A percentile compares a stretch with the other conserved stretches of the same genome.
Evolutionary conservation across 2,888 invertebrate genomes (phyloP).

Genomic region (Andrena hattorfiana): DNA sequence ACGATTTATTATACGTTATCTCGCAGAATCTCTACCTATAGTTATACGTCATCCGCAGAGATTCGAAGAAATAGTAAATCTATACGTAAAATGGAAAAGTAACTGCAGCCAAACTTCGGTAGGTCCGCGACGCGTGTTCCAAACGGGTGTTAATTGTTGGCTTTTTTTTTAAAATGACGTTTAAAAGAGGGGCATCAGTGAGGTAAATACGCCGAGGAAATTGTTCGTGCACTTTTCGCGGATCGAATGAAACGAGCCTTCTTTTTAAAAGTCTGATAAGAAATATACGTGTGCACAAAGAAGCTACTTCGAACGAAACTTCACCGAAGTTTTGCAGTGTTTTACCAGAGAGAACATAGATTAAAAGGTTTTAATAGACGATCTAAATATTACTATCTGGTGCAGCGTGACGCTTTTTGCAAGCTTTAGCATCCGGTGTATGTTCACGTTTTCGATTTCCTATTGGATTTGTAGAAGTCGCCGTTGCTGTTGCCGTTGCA

Average conservation of each 20-base stretch:
- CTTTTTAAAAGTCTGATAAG: background rate
- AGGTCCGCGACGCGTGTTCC: background rate
- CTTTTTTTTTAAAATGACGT: background rate
- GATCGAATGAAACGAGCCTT: background rate
- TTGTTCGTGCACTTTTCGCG: background rate
- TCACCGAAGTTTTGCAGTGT: constrained; percentile 48
- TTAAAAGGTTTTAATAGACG: constrained; percentile 45
- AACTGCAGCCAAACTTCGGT: constrained; percentile 44
- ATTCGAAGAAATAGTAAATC: constrained; percentile 52
- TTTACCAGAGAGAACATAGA: constrained; percentile 27
- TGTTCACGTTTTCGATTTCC: constrained; percentile 79
- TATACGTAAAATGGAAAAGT: constrained; percentile 50
- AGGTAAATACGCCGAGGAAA: constrained; percentile 10
- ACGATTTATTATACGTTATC: constrained; percentile 40
- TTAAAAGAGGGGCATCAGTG: background rate
- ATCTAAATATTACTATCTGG: constrained; percentile 74
- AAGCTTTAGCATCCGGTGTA: constrained; percentile 74
- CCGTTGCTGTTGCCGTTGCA: constrained; percentile 6
- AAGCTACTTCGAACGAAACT: constrained; percentile 2
- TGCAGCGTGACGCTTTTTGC: constrained; percentile 77
- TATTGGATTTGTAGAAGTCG: constrained; percentile 56
- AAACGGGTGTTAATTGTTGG: background rate
- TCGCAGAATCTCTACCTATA: constrained; percentile 32
- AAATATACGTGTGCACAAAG: background rate
- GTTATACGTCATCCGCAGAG: constrained; percentile 39